These are phyloP conservation scores for Planococcus citri DNA, from an alignment of 1,140 invertebrate species.

Conservation along the genomic window DNA sequence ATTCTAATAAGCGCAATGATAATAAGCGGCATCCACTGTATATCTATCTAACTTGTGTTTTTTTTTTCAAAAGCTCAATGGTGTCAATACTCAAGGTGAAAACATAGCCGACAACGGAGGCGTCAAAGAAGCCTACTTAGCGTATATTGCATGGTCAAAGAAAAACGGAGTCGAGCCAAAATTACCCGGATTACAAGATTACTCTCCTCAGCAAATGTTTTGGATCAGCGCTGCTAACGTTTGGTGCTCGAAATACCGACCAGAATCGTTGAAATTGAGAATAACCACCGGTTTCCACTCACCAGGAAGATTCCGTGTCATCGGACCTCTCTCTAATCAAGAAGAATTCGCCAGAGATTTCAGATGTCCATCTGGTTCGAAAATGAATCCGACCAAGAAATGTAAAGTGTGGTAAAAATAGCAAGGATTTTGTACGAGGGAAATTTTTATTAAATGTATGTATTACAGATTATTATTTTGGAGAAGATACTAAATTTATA, in stretches of 20 bases:
- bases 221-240: slow-evolving; percentile 57
- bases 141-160: slow-evolving; percentile 57
- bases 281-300: slow-evolving; percentile 50
- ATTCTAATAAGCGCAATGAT: too few relatives aligned
- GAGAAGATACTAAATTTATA: not conserved
- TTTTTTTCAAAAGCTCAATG: slow-evolving; percentile 52
- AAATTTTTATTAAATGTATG: not conserved
- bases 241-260: slow-evolving; percentile 53
- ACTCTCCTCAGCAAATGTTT: slow-evolving; percentile 56
- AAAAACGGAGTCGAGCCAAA: slow-evolving; percentile 48
- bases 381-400: slow-evolving; percentile 79
- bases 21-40: too few relatives aligned
- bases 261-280: slow-evolving; percentile 32
- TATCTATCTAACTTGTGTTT: not conserved
- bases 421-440: not conserved
- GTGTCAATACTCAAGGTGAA: slow-evolving; percentile 78
- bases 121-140: slow-evolving; percentile 71
- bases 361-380: slow-evolving; percentile 62
- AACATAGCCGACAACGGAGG: slow-evolving; percentile 87
- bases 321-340: slow-evolving; percentile 81
- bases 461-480: slow-evolving; percentile 1
- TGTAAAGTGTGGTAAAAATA: slow-evolving; percentile 65
- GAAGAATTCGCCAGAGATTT: slow-evolving; percentile 77
- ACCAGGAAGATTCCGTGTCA: slow-evolving; percentile 66
- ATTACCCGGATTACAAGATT: slow-evolving; percentile 45